phyloP scores from a whole-genome alignment of 2,797 vertebrate genomes.

The Phrynocephalus guinanensis region DNA sequence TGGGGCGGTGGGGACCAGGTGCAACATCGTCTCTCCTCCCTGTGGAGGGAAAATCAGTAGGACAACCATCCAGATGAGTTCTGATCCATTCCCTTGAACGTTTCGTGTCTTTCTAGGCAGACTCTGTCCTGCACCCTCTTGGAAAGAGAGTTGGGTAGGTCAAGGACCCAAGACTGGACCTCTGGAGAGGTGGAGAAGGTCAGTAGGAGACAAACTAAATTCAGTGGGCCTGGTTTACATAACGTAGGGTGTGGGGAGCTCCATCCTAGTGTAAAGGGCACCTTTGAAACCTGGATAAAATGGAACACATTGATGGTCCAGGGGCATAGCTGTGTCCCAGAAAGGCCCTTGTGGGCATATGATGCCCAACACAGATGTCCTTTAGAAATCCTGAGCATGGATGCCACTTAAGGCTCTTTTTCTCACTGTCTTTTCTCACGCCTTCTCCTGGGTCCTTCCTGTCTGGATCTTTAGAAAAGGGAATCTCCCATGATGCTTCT shows the following conservation, averaged over 20 bases:
- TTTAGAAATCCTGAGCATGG: not conserved
- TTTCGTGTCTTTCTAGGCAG: not conserved
- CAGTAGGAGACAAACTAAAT: not conserved
- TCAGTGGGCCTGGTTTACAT: not conserved
- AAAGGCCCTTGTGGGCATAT: not conserved
- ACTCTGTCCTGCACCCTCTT: not conserved
- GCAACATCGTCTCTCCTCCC: not conserved
- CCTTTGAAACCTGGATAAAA: not conserved
- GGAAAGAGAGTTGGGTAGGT: not conserved
- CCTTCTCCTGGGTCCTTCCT: constrained; percentile 1
- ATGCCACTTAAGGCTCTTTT: not conserved
- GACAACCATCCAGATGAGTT: not conserved
- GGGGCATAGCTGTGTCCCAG: too few relatives aligned
- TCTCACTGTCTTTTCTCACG: not conserved
- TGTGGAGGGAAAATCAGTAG: not conserved
- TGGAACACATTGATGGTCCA: not conserved
- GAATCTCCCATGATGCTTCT: not conserved
- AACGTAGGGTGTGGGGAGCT: not conserved
- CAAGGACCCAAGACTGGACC: not conserved
- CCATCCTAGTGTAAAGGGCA: not conserved
- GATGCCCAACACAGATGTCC: not conserved
- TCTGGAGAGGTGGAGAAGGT: not conserved
- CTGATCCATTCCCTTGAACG: not conserved
- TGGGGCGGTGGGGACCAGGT: constrained; percentile 39
- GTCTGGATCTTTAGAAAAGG: not conserved